Conservation (phyloP, 2,113 vertebrate species). For the Silurus asotus region DNA sequence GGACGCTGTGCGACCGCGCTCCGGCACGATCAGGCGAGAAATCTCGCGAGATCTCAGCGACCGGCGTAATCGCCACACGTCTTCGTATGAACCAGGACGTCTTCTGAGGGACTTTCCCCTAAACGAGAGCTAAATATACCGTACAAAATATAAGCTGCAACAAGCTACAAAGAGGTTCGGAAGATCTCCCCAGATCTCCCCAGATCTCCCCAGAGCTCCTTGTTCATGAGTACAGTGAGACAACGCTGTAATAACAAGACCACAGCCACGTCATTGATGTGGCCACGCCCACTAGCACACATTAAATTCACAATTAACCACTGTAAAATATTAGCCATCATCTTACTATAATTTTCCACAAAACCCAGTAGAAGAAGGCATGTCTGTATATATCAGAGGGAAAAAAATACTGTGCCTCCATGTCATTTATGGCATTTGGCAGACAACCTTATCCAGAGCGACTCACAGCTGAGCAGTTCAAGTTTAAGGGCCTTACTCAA, state of each 20-base stretch:
- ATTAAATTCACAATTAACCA: background rate
- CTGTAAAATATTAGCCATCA: background rate
- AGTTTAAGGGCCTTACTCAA: too few species aligned
- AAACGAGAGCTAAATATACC: background rate
- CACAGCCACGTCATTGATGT: background rate
- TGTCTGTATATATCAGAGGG: too few species aligned
- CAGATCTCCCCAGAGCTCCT: too few species aligned
- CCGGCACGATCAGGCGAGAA: slow-evolving; percentile 18
- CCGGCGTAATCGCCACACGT: background rate
- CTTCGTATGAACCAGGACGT: background rate
- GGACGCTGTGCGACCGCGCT: slow-evolving; percentile 45
- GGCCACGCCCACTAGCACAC: background rate
- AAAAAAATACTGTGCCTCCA: too few species aligned
- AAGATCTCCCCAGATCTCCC: too few species aligned
- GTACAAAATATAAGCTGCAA: too few species aligned
- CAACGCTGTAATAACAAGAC: background rate
- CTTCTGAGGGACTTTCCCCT: background rate
- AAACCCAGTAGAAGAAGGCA: too few species aligned
- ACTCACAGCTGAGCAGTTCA: too few species aligned
- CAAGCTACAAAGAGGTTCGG: too few species aligned
- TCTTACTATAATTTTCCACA: too few species aligned
- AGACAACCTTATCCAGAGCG: too few species aligned
- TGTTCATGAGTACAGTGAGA: background rate
- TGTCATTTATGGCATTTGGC: too few species aligned
- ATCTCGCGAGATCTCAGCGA: slow-evolving; percentile 52